These are phyloP conservation scores for Rhopalosiphum nymphaeae DNA, from an alignment of 2,888 invertebrate species.

Conservation along the genomic window DNA sequence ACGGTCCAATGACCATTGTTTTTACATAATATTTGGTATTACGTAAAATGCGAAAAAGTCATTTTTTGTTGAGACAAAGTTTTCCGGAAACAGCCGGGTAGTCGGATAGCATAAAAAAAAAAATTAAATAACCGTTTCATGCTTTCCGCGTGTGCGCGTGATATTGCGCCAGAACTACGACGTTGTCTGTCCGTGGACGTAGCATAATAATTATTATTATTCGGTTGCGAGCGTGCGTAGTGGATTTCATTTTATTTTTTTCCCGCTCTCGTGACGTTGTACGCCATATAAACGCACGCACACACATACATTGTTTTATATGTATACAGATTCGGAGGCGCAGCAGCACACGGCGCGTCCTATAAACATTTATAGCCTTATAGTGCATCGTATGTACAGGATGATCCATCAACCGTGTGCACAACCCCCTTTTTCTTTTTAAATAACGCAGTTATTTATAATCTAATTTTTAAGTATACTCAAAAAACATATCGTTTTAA, in stretches of 20 bases:
- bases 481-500: no score
- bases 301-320: not conserved
- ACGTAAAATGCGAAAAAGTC: not conserved
- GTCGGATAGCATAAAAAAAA: not conserved
- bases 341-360: not conserved
- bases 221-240: not conserved
- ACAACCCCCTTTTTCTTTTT: no score
- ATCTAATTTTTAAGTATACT: no score
- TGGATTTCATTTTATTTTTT: not conserved
- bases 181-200: not conserved
- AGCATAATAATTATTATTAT: not conserved
- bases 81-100: not conserved
- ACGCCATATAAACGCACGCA: not conserved
- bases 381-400: not conserved
- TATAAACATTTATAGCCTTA: slow-evolving; percentile 36
- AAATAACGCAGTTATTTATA: no score
- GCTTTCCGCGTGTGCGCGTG: not conserved
- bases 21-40: not conserved
- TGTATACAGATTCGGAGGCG: not conserved
- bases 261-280: not conserved
- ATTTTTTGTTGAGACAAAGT: not conserved
- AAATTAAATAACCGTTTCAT: not conserved
- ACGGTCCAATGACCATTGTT: not conserved
- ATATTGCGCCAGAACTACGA: not conserved
- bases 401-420: no score